Conservation (phyloP, 1,140 invertebrate species). For the Campodea augens region DNA sequence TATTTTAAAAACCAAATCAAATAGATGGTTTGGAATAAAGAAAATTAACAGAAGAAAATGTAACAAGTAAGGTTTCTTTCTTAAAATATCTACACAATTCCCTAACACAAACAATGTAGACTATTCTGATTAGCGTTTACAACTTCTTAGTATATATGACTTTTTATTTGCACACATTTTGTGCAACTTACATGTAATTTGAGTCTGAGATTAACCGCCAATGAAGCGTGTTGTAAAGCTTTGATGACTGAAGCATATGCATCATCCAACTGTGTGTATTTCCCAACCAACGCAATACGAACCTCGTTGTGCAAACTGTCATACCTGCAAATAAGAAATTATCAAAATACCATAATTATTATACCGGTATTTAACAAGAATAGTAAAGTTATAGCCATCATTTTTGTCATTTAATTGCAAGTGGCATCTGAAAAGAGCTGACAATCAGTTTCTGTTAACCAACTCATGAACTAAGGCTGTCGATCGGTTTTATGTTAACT, state of each 20-base stretch:
- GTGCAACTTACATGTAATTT: constrained; percentile 40
- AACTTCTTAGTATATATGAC: background rate
- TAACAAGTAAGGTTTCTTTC: background rate
- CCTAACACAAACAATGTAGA: no score
- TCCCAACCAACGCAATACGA: constrained; percentile 91
- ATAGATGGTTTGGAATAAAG: no score
- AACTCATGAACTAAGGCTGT: no score
- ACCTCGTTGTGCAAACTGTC: constrained; percentile 62
- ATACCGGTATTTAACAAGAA: constrained; percentile 4
- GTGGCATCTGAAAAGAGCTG: background rate
- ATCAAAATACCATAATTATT: constrained; percentile 4
- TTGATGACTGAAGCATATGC: constrained; percentile 93
- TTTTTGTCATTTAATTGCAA: background rate
- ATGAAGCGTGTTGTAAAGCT: constrained; percentile 78
- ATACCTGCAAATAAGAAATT: constrained; percentile 28
- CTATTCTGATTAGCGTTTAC: background rate
- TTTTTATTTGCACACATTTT: background rate
- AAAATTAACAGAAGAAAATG: background rate
- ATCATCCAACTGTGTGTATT: constrained; percentile 92
- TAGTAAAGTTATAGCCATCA: background rate
- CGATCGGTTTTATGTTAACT: no score
- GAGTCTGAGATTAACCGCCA: constrained; percentile 64
- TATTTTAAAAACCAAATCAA: no score
- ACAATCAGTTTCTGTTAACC: no score
- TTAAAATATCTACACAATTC: background rate